Conservation (phyloP, 2,888 invertebrate genomes). For the Xestia c-nigrum region DNA sequence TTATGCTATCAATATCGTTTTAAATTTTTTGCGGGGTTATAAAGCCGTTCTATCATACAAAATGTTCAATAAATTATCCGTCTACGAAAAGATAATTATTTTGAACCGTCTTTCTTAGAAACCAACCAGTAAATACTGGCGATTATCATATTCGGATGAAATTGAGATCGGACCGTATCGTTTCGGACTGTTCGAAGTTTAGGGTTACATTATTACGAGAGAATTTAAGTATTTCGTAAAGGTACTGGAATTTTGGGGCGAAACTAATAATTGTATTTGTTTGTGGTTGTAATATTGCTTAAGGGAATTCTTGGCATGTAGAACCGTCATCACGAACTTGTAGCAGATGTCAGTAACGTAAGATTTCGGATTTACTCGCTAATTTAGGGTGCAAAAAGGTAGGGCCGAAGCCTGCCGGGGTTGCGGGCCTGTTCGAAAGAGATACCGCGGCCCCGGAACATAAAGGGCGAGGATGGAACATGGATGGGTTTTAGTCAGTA, state of each 20-base stretch:
- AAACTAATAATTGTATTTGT: constrained; percentile 28
- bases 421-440: too few species aligned
- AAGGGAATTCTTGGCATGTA: neutral
- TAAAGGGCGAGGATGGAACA: too few species aligned
- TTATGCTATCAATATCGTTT: neutral
- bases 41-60: neutral
- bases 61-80: constrained; percentile 14
- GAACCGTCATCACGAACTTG: neutral
- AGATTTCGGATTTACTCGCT: too few species aligned
- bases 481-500: too few species aligned
- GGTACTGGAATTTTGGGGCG: constrained; percentile 17
- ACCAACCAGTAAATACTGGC: constrained; percentile 44
- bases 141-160: constrained; percentile 45
- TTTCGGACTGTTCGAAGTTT: constrained; percentile 48
- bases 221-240: constrained; percentile 31
- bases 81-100: constrained; percentile 45
- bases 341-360: neutral
- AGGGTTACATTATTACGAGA: constrained; percentile 41
- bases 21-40: neutral
- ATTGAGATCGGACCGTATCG: constrained; percentile 13
- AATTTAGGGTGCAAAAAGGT: too few species aligned
- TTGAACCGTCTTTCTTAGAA: constrained; percentile 19
- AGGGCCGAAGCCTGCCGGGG: too few species aligned
- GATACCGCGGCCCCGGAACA: too few species aligned
- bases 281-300: neutral